phyloP scores from a whole-genome alignment of 2,888 invertebrate genomes.

The Fragum fragum region DNA sequence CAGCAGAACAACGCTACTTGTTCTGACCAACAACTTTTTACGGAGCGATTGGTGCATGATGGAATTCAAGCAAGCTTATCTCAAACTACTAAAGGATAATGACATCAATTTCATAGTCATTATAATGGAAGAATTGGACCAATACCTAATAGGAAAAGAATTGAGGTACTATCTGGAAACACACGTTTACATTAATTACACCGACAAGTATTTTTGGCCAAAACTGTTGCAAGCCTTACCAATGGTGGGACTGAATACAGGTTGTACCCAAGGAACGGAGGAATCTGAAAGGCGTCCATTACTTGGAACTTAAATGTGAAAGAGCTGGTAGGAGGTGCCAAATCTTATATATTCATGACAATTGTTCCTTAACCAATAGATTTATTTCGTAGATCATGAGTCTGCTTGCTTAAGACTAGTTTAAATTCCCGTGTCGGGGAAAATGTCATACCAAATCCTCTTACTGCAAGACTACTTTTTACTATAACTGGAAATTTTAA shows the following conservation, averaged over 20 bases:
- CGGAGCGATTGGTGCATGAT: slow-evolving; percentile 54
- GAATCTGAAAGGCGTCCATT: too few relatives aligned
- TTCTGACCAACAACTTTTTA: slow-evolving; percentile 54
- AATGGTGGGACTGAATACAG: background rate
- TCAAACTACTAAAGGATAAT: slow-evolving; percentile 38
- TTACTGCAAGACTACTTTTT: too few relatives aligned
- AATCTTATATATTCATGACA: too few relatives aligned
- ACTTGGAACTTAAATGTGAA: too few relatives aligned
- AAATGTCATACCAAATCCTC: too few relatives aligned
- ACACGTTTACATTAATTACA: slow-evolving; percentile 37
- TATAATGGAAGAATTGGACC: slow-evolving; percentile 41
- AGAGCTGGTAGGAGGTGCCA: too few relatives aligned
- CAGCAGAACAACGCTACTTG: slow-evolving; percentile 47
- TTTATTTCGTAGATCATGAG: too few relatives aligned
- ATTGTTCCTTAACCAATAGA: too few relatives aligned
- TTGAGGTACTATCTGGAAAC: slow-evolving; percentile 34
- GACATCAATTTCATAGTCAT: slow-evolving; percentile 37
- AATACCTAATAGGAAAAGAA: slow-evolving; percentile 33
- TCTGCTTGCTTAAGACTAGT: too few relatives aligned
- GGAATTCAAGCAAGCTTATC: slow-evolving; percentile 50
- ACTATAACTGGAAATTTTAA: too few relatives aligned
- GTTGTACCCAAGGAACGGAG: too few relatives aligned
- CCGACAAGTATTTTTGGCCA: slow-evolving; percentile 38
- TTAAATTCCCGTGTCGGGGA: too few relatives aligned
- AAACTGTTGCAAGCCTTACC: slow-evolving; percentile 44